Evolutionary conservation across 2,797 vertebrate species (phyloP).

Genomic region (Phataginus tetradactyla): DNA sequence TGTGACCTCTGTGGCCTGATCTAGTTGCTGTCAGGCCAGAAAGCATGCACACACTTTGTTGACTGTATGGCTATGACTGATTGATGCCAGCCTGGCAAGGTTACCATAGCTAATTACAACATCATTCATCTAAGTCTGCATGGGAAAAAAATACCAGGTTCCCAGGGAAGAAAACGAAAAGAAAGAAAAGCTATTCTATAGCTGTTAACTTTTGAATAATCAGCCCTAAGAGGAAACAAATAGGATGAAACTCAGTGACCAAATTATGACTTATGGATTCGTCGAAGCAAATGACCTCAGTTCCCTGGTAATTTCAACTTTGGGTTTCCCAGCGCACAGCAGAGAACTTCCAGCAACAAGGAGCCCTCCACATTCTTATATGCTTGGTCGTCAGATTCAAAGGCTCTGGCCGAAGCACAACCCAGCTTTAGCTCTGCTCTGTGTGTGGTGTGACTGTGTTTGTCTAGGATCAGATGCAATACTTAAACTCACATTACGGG

Average conservation of each 20-base stretch:
- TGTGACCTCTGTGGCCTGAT: constrained; percentile 28
- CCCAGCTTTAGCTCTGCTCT: constrained; percentile 47
- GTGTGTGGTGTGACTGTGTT: constrained; percentile 58
- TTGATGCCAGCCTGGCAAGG: constrained; percentile 69
- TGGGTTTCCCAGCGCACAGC: constrained; percentile 24
- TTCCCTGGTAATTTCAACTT: constrained; percentile 58
- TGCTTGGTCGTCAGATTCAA: constrained; percentile 75
- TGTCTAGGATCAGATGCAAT: constrained; percentile 78
- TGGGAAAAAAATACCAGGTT: constrained; percentile 8
- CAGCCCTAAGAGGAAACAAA: constrained; percentile 71
- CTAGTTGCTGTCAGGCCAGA: not conserved
- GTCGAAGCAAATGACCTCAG: constrained; percentile 66
- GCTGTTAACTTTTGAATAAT: constrained; percentile 74
- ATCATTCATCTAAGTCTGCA: constrained; percentile 76
- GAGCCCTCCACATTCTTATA: not conserved
- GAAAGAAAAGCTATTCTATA: constrained; percentile 59
- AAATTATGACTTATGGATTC: constrained; percentile 68
- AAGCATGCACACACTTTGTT: constrained; percentile 38
- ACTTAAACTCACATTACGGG: constrained; percentile 71
- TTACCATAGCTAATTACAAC: constrained; percentile 82
- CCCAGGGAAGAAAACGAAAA: constrained; percentile 24
- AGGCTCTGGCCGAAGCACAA: constrained; percentile 44
- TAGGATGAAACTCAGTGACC: constrained; percentile 65
- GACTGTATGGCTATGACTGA: constrained; percentile 68
- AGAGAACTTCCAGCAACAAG: constrained; percentile 58